These are phyloP conservation scores for Palythoa heliodiscus DNA, from an alignment of 92 coral and sea anemone species.

Conservation along the genomic window DNA sequence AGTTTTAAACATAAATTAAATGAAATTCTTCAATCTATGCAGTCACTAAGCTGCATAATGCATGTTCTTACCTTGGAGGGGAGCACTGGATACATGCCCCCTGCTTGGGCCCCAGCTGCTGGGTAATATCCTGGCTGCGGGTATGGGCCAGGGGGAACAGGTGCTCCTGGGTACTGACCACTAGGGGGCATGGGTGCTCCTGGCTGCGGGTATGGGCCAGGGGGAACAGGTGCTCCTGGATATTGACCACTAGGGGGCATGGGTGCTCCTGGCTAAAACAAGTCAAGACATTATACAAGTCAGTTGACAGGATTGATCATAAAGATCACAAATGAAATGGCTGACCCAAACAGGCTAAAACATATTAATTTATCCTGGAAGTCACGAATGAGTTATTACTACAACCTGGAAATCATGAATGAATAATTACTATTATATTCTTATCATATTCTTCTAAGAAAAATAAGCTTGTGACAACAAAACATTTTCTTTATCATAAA, in stretches of 20 bases:
- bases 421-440: no score
- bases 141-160: constrained; percentile 44
- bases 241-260: constrained; percentile 44
- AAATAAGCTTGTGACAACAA: no score
- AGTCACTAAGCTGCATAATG: background rate
- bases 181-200: constrained; percentile 44
- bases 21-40: background rate
- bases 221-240: constrained; percentile 37
- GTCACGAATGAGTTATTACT: no score
- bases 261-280: constrained; percentile 42
- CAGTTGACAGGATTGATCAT: no score
- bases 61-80: constrained; percentile 33
- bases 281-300: background rate
- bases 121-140: constrained; percentile 54
- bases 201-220: constrained; percentile 48
- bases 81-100: constrained; percentile 32
- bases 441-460: no score
- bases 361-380: no score
- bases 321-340: no score
- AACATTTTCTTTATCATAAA: no score
- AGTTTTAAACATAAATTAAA: no score
- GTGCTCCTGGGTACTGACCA: constrained; percentile 43
- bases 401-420: no score
- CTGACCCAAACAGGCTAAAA: no score
- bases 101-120: constrained; percentile 52